These are phyloP conservation scores for Aplocera efformata DNA, from an alignment of 2,888 invertebrate genomes.

Conservation along the genomic window DNA sequence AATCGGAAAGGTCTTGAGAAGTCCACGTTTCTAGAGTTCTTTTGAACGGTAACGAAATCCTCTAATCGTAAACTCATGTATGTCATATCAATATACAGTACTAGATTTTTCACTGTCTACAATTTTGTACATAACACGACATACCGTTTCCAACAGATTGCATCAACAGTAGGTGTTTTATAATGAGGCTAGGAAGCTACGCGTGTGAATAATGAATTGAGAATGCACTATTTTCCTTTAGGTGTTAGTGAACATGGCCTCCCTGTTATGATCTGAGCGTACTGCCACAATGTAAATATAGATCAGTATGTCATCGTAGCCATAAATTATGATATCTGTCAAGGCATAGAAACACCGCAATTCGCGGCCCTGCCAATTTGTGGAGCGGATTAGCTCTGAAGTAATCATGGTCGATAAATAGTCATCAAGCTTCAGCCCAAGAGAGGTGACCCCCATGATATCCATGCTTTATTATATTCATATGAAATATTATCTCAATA, in stretches of 20 bases:
- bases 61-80: constrained; percentile 57
- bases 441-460: constrained; percentile 4
- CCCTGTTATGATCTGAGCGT: constrained; percentile 14
- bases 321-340: not conserved
- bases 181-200: constrained; percentile 28
- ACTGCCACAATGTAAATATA: constrained; percentile 11
- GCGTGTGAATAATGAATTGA: constrained; percentile 20
- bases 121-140: constrained; percentile 42
- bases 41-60: constrained; percentile 69
- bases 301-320: constrained; percentile 11
- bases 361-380: not conserved
- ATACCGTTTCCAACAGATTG: constrained; percentile 31
- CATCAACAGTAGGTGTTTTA: constrained; percentile 28
- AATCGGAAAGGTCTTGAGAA: constrained; percentile 72
- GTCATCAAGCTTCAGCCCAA: not conserved
- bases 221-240: constrained; percentile 20
- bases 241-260: constrained; percentile 17
- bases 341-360: not conserved
- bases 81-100: constrained; percentile 69
- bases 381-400: not conserved
- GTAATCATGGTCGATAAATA: not conserved
- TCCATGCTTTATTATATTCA: constrained; percentile 4
- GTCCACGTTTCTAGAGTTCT: constrained; percentile 76
- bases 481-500: constrained; percentile 1
- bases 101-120: constrained; percentile 46